phyloP scores from a whole-genome alignment of 2,888 invertebrate species.

The Heliothis peltigera region DNA sequence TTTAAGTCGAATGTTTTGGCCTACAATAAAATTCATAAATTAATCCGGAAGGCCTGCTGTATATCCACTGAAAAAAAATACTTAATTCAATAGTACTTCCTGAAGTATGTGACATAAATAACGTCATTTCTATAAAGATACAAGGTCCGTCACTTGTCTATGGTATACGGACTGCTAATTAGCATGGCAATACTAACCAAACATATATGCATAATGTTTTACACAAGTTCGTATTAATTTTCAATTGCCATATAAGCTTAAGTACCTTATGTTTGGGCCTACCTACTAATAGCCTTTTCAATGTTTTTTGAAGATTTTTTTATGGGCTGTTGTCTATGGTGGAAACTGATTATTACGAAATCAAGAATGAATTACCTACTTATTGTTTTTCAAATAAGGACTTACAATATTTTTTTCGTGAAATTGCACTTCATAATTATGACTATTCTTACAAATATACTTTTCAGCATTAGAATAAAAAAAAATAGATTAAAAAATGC shows the following conservation, averaged over 20 bases:
- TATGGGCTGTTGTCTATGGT: neutral
- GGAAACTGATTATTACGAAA: neutral
- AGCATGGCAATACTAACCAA: constrained; percentile 35
- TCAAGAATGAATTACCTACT: too few species aligned
- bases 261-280: neutral
- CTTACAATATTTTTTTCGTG: too few species aligned
- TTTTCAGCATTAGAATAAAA: too few species aligned
- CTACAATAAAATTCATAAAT: too few species aligned
- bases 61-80: neutral
- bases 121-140: constrained; percentile 30
- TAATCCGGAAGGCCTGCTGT: neutral
- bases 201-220: constrained; percentile 28
- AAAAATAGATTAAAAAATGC: too few species aligned
- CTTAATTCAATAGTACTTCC: constrained; percentile 13
- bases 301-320: neutral
- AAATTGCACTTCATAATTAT: too few species aligned
- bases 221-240: constrained; percentile 23
- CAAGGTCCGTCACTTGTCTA: constrained; percentile 20
- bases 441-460: too few species aligned
- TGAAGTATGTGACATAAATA: constrained; percentile 4
- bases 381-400: too few species aligned
- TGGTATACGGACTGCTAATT: constrained; percentile 30
- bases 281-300: neutral
- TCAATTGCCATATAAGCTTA: constrained; percentile 9
- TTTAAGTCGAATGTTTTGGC: too few species aligned